Evolutionary conservation across 2,797 vertebrate genomes (phyloP).

Genomic region (Acipenser oxyrinchus): DNA sequence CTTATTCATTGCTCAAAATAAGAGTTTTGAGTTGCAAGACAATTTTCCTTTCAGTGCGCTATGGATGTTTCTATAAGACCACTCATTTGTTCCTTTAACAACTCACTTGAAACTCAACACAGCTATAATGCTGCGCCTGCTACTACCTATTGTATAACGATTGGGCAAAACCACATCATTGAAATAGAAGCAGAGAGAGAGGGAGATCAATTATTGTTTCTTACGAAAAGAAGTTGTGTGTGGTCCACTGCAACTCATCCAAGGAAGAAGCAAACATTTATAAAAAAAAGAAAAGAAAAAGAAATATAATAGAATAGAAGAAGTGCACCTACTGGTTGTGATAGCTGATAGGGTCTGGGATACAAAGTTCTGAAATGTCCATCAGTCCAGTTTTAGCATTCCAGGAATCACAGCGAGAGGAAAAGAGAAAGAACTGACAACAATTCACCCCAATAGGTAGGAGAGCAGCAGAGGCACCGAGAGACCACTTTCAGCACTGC

Average conservation of each 20-base stretch:
- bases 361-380: constrained; percentile 88
- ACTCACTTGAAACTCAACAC: not conserved
- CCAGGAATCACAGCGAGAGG: constrained; percentile 53
- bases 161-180: not conserved
- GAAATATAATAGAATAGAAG: constrained; percentile 6
- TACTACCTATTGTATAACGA: not conserved
- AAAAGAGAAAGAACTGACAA: constrained; percentile 29
- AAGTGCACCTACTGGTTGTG: constrained; percentile 82
- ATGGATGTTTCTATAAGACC: not conserved
- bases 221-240: not conserved
- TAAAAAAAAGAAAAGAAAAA: constrained; percentile 7
- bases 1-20: too few species aligned
- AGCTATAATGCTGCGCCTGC: not conserved
- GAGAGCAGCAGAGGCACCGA: constrained; percentile 27
- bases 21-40: not conserved
- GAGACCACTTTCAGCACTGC: constrained; percentile 41
- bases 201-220: not conserved
- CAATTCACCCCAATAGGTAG: constrained; percentile 31
- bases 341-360: constrained; percentile 83
- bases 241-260: not conserved
- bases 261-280: constrained; percentile 3
- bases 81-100: not conserved
- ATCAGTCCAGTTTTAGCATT: constrained; percentile 83
- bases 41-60: not conserved
- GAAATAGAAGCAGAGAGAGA: constrained; percentile 4